Evolutionary conservation across 2,113 vertebrate species (phyloP).

Genomic region (Sialia sialis): DNA sequence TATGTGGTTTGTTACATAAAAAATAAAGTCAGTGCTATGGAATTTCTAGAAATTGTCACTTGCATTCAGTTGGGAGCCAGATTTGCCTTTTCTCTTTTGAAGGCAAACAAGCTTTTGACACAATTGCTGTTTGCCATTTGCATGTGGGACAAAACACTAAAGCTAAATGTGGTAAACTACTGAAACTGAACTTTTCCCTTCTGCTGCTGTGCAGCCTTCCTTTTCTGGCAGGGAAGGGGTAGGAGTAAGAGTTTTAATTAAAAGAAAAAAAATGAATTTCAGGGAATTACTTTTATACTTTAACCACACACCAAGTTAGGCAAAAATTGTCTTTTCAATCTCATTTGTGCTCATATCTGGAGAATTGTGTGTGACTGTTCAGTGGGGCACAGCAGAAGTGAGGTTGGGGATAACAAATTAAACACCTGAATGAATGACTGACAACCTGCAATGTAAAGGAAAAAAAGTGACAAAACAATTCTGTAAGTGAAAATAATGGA

Average conservation of each 20-base stretch:
- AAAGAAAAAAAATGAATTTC: neutral
- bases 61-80: neutral
- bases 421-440: neutral
- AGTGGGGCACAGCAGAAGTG: neutral
- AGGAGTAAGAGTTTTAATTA: neutral
- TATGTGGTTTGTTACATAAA: rapidly evolving
- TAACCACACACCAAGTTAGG: neutral
- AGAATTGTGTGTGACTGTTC: neutral
- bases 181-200: neutral
- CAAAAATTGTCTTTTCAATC: neutral
- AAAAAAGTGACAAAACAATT: neutral
- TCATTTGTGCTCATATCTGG: rapidly evolving
- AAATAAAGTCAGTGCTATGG: neutral
- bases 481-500: neutral
- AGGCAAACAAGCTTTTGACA: neutral
- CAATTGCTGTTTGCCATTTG: neutral
- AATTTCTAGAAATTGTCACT: neutral
- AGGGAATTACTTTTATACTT: neutral
- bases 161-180: neutral
- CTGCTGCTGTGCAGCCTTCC: neutral
- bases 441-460: neutral
- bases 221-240: neutral
- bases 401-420: neutral
- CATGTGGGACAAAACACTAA: neutral
- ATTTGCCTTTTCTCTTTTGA: neutral